Evolutionary conservation across 1,140 invertebrate species (phyloP).

Genomic region (Platyscapa corneri): DNA sequence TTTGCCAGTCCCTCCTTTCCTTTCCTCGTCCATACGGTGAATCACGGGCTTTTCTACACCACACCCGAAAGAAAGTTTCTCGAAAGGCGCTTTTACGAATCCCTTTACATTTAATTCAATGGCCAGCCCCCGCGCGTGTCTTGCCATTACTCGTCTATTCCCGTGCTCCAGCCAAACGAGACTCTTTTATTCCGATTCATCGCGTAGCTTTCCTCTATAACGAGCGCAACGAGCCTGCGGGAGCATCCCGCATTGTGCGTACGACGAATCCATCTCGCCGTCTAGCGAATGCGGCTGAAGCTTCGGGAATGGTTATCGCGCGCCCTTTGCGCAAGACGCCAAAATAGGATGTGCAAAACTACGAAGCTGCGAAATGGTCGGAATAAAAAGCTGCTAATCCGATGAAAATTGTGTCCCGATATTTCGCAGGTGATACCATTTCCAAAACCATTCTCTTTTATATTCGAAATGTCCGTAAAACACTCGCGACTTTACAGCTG

Average conservation of each 20-base stretch:
- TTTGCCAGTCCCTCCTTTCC: no score
- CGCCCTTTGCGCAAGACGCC: not conserved
- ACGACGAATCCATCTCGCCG: not conserved
- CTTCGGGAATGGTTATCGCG: conserved; percentile 7
- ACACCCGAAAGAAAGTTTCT: conserved; percentile 55
- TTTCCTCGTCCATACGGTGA: not conserved
- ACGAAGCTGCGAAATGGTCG: no score
- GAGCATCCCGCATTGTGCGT: no score
- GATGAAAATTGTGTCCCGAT: conserved; percentile 1
- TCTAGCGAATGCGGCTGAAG: not conserved
- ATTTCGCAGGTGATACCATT: not conserved
- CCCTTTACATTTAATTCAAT: conserved; percentile 55
- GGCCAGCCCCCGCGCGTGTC: not conserved
- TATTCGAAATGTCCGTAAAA: not conserved
- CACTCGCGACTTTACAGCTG: not conserved
- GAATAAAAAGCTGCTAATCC: not conserved
- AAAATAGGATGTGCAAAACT: not conserved
- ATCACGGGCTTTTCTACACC: conserved; percentile 54
- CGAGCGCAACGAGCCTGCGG: not conserved
- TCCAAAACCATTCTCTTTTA: not conserved
- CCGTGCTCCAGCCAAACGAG: not conserved
- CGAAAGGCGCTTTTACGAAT: conserved; percentile 53
- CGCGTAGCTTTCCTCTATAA: not conserved
- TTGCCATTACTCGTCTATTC: conserved; percentile 1
- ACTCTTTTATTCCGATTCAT: conserved; percentile 28